Percentiles rank a stretch among this genome's conserved stretches.
Evolutionary conservation across 2,888 invertebrate species (phyloP).

Genomic region (Oxystoma pomonae): DNA sequence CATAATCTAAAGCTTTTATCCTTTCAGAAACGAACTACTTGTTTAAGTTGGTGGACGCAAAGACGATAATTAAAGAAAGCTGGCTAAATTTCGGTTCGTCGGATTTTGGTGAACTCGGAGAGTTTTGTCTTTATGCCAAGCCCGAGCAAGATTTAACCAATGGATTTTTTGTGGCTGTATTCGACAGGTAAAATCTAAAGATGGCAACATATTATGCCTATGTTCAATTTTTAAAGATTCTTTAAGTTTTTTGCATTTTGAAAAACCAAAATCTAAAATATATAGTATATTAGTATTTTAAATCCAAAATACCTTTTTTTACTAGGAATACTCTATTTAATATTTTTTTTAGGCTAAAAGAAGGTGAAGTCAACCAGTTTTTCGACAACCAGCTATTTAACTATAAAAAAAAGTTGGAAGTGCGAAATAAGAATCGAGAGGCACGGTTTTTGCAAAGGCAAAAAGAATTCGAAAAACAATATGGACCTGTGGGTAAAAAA

Average conservation of each 20-base stretch:
- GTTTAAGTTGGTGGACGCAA: conserved; percentile 62
- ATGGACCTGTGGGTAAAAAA: not conserved
- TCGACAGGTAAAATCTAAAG: conserved; percentile 59
- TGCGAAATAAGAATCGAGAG: conserved; percentile 18
- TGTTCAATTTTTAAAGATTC: too few species aligned
- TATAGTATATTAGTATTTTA: too few species aligned
- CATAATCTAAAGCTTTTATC: too few species aligned
- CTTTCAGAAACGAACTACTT: conserved; percentile 50
- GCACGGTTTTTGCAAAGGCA: not conserved
- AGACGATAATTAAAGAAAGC: conserved; percentile 56
- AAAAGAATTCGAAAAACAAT: not conserved
- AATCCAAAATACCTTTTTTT: too few species aligned
- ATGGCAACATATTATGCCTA: too few species aligned
- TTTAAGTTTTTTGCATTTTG: too few species aligned
- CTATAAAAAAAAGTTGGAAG: conserved; percentile 30
- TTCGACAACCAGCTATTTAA: conserved; percentile 32
- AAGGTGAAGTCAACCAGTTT: conserved; percentile 43
- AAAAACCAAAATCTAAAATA: not conserved
- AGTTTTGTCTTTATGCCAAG: conserved; percentile 73
- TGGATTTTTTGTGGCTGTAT: conserved; percentile 93
- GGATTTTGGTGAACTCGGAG: conserved; percentile 62
- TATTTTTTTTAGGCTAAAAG: conserved; percentile 43
- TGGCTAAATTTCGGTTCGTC: conserved; percentile 68
- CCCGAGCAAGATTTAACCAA: conserved; percentile 77
- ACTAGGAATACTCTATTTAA: not conserved